A percentile compares a stretch with the other conserved stretches of the same genome.
These are phyloP conservation scores for Andrena marginata DNA, from an alignment of 2,888 invertebrate genomes.

Conservation along the genomic window DNA sequence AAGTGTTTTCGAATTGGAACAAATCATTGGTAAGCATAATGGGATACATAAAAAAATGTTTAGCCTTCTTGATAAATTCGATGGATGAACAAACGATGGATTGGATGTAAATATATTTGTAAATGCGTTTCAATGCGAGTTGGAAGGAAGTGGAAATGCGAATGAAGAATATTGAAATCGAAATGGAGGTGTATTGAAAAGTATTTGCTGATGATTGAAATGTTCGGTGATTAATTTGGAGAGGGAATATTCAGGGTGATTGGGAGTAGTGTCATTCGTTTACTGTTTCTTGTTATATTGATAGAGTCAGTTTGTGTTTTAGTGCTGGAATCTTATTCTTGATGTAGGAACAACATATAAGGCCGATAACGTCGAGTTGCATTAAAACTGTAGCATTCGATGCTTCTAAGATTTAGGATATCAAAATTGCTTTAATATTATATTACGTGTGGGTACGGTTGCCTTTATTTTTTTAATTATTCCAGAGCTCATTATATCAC, in stretches of 20 bases:
- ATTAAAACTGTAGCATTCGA: no score
- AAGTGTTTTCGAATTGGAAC: neutral
- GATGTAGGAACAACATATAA: neutral
- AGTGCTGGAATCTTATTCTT: neutral
- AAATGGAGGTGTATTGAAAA: neutral
- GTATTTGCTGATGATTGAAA: neutral
- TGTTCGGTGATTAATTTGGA: no score
- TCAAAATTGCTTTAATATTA: no score
- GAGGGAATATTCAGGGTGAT: neutral
- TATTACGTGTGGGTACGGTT: no score
- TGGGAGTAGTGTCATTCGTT: neutral
- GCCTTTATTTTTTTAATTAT: no score
- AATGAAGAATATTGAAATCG: neutral
- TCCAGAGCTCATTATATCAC: no score
- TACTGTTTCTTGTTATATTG: neutral
- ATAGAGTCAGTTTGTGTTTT: neutral
- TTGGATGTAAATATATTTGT: no score
- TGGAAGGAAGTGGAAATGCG: neutral
- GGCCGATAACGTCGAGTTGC: no score
- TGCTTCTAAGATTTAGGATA: no score
- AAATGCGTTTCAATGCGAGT: neutral
- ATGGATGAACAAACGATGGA: no score
- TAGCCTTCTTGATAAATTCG: no score
- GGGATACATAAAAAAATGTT: no score
- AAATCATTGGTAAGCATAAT: constrained; percentile 12